Evolutionary conservation across 2,797 vertebrate genomes (phyloP).

Genomic region (Microctenopoma lineatum): DNA sequence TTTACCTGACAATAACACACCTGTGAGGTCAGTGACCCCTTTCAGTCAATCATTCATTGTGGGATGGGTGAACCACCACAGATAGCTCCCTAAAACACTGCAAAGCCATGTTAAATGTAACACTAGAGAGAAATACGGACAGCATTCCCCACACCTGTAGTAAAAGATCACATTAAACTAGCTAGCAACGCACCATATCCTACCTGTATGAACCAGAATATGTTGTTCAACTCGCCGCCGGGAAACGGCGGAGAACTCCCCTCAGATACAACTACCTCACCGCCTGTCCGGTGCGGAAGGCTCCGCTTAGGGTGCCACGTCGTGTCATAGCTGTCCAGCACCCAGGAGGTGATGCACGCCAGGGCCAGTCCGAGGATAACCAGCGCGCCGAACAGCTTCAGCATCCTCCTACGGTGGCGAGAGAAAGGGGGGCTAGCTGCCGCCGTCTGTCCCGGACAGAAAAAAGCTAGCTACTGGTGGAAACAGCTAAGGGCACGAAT

Average conservation of each 20-base stretch:
- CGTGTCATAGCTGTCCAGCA: constrained; percentile 86
- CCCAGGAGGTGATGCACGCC: constrained; percentile 83
- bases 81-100: neutral
- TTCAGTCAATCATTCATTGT: constrained; percentile 64
- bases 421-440: constrained; percentile 64
- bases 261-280: constrained; percentile 39
- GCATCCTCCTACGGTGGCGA: constrained; percentile 81
- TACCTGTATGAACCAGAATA: constrained; percentile 97
- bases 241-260: constrained; percentile 79
- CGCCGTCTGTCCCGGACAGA: constrained; percentile 68
- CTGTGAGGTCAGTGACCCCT: constrained; percentile 57
- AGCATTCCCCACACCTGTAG: neutral
- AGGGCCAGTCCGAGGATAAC: constrained; percentile 81
- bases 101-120: neutral
- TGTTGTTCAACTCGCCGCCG: constrained; percentile 76
- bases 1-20: constrained; percentile 55
- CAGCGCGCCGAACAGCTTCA: constrained; percentile 81
- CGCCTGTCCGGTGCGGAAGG: constrained; percentile 47
- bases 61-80: constrained; percentile 20
- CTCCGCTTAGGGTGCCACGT: constrained; percentile 82
- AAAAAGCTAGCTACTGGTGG: constrained; percentile 55
- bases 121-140: neutral
- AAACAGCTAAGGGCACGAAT: constrained; percentile 50
- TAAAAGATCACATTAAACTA: neutral
- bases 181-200: constrained; percentile 28